Conservation (phyloP, 2,888 invertebrate species). For the Lasioglossum zephyrum region DNA sequence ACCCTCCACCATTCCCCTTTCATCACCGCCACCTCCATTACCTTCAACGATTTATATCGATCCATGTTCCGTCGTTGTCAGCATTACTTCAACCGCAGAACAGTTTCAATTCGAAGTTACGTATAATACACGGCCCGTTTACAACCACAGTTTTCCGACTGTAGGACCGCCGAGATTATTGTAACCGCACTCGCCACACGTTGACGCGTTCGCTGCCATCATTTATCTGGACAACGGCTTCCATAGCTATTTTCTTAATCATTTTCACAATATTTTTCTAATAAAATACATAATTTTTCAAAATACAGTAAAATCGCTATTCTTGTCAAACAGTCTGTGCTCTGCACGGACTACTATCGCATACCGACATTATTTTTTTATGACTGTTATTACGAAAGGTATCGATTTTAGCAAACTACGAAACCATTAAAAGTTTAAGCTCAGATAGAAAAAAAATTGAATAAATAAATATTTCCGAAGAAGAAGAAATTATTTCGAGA, state of each 20-base stretch:
- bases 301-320: too few relatives aligned
- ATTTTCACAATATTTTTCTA: too few relatives aligned
- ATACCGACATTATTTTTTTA: too few relatives aligned
- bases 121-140: background rate
- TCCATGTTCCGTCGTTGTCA: conserved; percentile 7
- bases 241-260: background rate
- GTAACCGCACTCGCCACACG: background rate
- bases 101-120: background rate
- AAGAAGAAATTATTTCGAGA: too few relatives aligned
- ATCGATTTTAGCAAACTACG: too few relatives aligned
- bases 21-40: background rate
- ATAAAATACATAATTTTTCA: too few relatives aligned
- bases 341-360: too few relatives aligned
- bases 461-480: too few relatives aligned
- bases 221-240: background rate
- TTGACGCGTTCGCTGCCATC: background rate
- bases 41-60: conserved; percentile 28
- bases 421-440: too few relatives aligned
- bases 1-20: background rate
- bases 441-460: too few relatives aligned
- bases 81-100: background rate
- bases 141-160: background rate
- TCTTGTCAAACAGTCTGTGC: too few relatives aligned
- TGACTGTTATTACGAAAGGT: too few relatives aligned
- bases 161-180: background rate